Conservation (phyloP, 2,113 vertebrate genomes). For the Eublepharis macularius region DNA sequence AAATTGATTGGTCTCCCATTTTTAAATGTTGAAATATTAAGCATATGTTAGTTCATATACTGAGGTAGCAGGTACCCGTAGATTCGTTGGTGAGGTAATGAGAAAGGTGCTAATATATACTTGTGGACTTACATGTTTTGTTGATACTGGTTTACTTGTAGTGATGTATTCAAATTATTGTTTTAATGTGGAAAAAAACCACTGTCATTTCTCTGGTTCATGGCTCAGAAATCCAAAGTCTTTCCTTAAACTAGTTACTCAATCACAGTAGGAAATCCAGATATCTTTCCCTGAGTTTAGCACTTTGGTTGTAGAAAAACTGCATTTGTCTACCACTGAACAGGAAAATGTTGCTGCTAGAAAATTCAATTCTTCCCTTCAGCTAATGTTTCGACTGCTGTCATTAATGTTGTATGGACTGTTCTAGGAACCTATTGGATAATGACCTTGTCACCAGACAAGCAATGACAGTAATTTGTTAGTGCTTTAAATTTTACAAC, state of each 20-base stretch:
- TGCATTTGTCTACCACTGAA: background rate
- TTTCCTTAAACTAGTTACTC: background rate
- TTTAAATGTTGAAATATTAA: slow-evolving; percentile 8
- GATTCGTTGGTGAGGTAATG: background rate
- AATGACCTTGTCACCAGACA: no score
- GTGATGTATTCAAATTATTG: background rate
- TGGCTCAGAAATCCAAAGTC: background rate
- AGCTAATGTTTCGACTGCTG: background rate
- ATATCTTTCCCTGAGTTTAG: background rate
- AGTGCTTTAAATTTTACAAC: no score
- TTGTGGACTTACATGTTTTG: background rate
- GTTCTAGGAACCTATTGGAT: background rate
- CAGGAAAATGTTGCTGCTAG: background rate
- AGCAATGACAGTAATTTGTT: no score
- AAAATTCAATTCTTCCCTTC: background rate
- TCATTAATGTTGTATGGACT: background rate
- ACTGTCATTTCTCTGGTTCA: background rate
- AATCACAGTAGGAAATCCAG: background rate
- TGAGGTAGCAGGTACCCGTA: background rate
- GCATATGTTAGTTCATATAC: slow-evolving; percentile 33
- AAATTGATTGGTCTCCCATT: slow-evolving; percentile 2
- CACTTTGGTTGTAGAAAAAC: background rate
- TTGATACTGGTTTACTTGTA: background rate
- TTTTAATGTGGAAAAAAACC: background rate
- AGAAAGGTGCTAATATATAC: background rate